Conservation (phyloP, 2,797 vertebrate species). For the Halcyon smyrnensis region DNA sequence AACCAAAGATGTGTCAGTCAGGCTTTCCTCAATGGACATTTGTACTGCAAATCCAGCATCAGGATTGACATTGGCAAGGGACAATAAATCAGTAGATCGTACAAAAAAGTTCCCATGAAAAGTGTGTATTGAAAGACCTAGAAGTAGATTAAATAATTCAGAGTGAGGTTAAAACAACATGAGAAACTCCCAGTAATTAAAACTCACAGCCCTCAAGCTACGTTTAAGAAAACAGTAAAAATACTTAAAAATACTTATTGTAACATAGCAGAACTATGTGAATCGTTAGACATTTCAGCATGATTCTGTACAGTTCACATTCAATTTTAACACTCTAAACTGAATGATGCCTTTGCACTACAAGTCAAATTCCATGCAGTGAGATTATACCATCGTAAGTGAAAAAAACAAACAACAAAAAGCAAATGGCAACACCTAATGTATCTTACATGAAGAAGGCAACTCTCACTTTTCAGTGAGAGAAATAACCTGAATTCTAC, state of each 20-base stretch:
- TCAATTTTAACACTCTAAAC: neutral
- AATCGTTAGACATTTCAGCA: neutral
- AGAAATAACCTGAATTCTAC: neutral
- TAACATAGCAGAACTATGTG: neutral
- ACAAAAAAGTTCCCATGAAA: slow-evolving; percentile 99
- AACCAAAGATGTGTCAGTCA: slow-evolving; percentile 92
- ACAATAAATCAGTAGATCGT: slow-evolving; percentile 95
- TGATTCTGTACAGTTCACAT: neutral
- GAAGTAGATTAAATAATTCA: neutral
- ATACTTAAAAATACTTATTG: neutral
- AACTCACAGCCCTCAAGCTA: neutral
- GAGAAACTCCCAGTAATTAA: neutral
- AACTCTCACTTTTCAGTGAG: neutral
- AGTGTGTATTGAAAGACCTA: slow-evolving; percentile 98
- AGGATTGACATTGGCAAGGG: slow-evolving; percentile 96
- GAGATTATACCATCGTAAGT: neutral
- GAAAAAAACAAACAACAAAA: neutral
- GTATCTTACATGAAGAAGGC: neutral
- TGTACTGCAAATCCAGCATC: slow-evolving; percentile 97
- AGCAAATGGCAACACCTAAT: neutral
- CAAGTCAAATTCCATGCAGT: neutral
- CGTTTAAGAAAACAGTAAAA: neutral
- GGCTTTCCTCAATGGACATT: slow-evolving; percentile 94
- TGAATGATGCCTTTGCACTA: neutral
- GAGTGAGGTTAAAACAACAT: neutral